A percentile compares a stretch with the other conserved stretches of the same genome.
phyloP scores from a whole-genome alignment of 2,888 invertebrate species.

The Cataglyphis altisquamis region DNA sequence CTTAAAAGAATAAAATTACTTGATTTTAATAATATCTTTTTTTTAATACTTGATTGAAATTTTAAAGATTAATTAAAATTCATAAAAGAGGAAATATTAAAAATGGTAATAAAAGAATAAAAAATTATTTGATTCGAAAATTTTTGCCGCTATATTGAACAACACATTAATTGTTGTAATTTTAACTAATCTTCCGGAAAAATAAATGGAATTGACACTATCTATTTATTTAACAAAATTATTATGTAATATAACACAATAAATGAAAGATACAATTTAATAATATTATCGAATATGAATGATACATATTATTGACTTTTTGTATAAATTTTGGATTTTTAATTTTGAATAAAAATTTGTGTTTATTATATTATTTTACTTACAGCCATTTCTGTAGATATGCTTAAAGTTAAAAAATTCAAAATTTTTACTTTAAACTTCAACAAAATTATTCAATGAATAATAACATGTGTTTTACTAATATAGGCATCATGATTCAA shows the following conservation, averaged over 20 bases:
- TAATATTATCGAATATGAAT: background rate
- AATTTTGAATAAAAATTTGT: too few relatives aligned
- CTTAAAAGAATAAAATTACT: too few relatives aligned
- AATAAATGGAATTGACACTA: too few relatives aligned
- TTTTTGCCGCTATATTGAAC: too few relatives aligned
- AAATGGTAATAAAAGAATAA: too few relatives aligned
- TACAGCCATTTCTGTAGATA: background rate
- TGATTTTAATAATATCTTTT: too few relatives aligned
- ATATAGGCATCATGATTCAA: background rate
- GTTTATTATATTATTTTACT: too few relatives aligned
- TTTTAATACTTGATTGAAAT: too few relatives aligned
- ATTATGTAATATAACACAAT: background rate
- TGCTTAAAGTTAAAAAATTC: background rate
- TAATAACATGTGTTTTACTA: background rate
- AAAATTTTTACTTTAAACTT: background rate
- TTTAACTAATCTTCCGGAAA: background rate
- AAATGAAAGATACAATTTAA: background rate
- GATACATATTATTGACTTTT: background rate
- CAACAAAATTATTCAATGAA: background rate
- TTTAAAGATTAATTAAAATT: too few relatives aligned
- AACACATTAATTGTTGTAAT: background rate
- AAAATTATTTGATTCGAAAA: too few relatives aligned
- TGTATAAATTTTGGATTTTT: too few relatives aligned
- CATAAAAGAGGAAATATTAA: too few relatives aligned
- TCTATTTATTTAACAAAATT: background rate